Percentiles rank a stretch among this genome's conserved stretches.
Conservation (phyloP, 2,797 vertebrate genomes). For the Choloepus didactylus region DNA sequence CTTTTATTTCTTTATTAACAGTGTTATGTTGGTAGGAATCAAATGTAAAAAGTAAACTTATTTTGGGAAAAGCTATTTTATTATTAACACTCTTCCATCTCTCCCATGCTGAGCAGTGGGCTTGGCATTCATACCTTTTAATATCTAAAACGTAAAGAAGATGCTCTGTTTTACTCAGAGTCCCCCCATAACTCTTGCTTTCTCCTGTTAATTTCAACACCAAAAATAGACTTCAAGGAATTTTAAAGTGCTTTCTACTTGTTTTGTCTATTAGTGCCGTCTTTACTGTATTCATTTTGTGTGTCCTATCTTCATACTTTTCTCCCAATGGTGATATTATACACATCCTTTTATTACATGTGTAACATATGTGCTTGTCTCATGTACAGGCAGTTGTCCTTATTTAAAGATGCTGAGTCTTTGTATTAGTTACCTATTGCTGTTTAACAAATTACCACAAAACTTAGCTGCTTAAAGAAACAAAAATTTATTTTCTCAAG, state of each 20-base stretch:
- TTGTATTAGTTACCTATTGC: background rate
- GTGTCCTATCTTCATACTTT: background rate
- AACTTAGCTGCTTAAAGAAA: background rate
- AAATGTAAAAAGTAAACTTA: slow-evolving; percentile 3
- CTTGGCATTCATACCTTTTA: background rate
- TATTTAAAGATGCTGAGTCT: background rate
- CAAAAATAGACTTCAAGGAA: background rate
- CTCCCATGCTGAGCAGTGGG: background rate
- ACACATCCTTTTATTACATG: background rate
- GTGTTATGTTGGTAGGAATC: background rate
- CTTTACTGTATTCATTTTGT: background rate
- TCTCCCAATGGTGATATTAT: background rate
- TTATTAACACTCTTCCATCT: background rate
- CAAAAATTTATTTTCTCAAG: background rate
- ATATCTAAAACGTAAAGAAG: background rate
- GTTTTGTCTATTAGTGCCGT: background rate
- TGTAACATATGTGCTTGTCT: background rate
- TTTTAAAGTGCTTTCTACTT: background rate
- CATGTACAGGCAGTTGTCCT: background rate
- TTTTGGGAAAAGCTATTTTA: background rate
- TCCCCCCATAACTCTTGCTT: background rate
- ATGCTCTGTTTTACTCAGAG: background rate
- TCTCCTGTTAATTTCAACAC: background rate
- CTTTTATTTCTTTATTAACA: background rate
- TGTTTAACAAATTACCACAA: background rate